Evolutionary conservation across 1,140 invertebrate genomes (phyloP).

Genomic region (Pseudomyrmex dendroicus): DNA sequence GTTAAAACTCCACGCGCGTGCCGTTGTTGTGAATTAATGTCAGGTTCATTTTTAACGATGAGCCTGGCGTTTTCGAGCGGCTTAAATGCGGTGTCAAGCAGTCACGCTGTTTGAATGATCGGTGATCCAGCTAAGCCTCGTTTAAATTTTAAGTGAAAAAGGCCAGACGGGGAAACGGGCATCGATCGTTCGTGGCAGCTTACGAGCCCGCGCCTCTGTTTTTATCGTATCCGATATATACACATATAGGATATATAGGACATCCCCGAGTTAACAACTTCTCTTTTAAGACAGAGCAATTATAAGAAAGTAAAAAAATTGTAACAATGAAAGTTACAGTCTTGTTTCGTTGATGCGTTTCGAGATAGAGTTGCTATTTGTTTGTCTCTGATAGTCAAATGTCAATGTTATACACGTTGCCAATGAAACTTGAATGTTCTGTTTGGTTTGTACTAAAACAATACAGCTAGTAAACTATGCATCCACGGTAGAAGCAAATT

Average conservation of each 20-base stretch:
- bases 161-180: slow-evolving; percentile 29
- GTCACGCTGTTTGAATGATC: slow-evolving; percentile 63
- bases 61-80: slow-evolving; percentile 47
- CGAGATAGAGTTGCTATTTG: not conserved
- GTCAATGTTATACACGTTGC: not conserved
- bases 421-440: slow-evolving; percentile 4
- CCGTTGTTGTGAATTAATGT: slow-evolving; percentile 53
- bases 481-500: slow-evolving; percentile 10
- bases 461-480: slow-evolving; percentile 10
- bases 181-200: slow-evolving; percentile 58
- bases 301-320: too few species aligned
- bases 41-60: slow-evolving; percentile 50
- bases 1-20: slow-evolving; percentile 29
- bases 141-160: slow-evolving; percentile 65
- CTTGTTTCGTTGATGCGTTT: too few species aligned
- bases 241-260: slow-evolving; percentile 1
- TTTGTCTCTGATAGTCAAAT: not conserved
- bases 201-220: slow-evolving; percentile 52
- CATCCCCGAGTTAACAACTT: not conserved
- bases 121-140: slow-evolving; percentile 59
- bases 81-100: slow-evolving; percentile 60
- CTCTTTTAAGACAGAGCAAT: too few species aligned
- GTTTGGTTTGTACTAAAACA: not conserved
- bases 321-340: too few species aligned
- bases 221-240: slow-evolving; percentile 50